phyloP scores from a whole-genome alignment of 2,888 invertebrate species.

The Leucophenga montana region DNA sequence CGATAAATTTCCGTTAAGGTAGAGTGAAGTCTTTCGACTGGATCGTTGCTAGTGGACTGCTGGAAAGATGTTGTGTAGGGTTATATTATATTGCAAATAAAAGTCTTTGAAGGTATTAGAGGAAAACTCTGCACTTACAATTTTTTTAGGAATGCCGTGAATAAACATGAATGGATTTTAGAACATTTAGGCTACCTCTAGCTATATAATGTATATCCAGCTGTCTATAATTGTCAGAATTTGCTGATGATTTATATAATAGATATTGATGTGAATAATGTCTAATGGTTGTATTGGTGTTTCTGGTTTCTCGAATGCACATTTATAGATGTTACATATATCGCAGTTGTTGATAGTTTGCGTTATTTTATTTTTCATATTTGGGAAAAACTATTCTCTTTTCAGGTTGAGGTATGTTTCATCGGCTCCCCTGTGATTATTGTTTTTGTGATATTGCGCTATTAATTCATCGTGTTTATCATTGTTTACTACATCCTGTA shows the following conservation, averaged over 20 bases:
- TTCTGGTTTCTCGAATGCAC: constrained; percentile 20
- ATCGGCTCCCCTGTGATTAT: constrained; percentile 29
- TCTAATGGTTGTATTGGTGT: constrained; percentile 33
- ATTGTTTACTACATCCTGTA: constrained; percentile 17
- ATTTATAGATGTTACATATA: constrained; percentile 32
- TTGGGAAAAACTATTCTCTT: constrained; percentile 28
- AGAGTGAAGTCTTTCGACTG: constrained; percentile 26
- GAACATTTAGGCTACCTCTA: constrained; percentile 25
- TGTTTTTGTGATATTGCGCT: constrained; percentile 26
- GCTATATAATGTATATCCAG: constrained; percentile 28
- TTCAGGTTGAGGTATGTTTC: constrained; percentile 27
- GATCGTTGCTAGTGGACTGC: constrained; percentile 29
- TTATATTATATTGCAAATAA: constrained; percentile 20
- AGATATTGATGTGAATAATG: constrained; percentile 35
- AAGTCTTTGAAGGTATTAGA: constrained; percentile 34
- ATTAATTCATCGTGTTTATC: constrained; percentile 30
- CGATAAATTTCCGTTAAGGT: too few relatives aligned
- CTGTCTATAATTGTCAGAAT: constrained; percentile 36
- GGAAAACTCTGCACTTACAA: constrained; percentile 27
- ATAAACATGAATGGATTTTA: constrained; percentile 29
- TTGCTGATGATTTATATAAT: constrained; percentile 18
- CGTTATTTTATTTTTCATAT: constrained; percentile 32
- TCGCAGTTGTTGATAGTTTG: constrained; percentile 28
- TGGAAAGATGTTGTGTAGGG: constrained; percentile 28
- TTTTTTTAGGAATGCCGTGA: constrained; percentile 27